phyloP scores from a whole-genome alignment of 2,797 vertebrate species.

The Gadopsis bispinosus region DNA sequence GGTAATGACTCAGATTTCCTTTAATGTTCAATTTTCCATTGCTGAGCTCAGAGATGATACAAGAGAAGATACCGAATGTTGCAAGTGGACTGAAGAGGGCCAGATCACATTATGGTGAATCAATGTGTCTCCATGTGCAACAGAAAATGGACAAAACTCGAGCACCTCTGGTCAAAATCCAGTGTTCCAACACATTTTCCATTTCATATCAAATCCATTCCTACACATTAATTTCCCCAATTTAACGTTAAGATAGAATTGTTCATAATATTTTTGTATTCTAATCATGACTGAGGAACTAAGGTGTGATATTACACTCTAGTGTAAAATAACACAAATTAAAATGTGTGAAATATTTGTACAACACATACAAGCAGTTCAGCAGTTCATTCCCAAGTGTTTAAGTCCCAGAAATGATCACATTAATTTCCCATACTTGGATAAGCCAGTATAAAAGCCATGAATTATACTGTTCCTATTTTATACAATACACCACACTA shows the following conservation, averaged over 20 bases:
- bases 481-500: constrained; percentile 24
- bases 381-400: constrained; percentile 6
- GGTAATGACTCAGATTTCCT: constrained; percentile 19
- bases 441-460: constrained; percentile 7
- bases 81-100: constrained; percentile 15
- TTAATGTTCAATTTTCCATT: constrained; percentile 38
- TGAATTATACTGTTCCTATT: background rate
- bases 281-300: background rate
- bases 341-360: background rate
- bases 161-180: background rate
- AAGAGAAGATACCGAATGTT: constrained; percentile 8
- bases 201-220: background rate
- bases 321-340: background rate
- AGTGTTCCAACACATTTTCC: constrained; percentile 1
- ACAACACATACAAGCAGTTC: background rate
- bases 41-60: constrained; percentile 19
- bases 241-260: background rate
- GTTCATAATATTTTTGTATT: background rate
- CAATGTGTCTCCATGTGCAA: background rate
- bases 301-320: background rate
- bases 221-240: constrained; percentile 4
- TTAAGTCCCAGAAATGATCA: background rate
- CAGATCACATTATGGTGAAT: constrained; percentile 1
- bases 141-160: constrained; percentile 2
- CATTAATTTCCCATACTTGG: constrained; percentile 6